Evolutionary conservation across 2,113 vertebrate species (phyloP).

Genomic region (Galemys pyrenaicus): DNA sequence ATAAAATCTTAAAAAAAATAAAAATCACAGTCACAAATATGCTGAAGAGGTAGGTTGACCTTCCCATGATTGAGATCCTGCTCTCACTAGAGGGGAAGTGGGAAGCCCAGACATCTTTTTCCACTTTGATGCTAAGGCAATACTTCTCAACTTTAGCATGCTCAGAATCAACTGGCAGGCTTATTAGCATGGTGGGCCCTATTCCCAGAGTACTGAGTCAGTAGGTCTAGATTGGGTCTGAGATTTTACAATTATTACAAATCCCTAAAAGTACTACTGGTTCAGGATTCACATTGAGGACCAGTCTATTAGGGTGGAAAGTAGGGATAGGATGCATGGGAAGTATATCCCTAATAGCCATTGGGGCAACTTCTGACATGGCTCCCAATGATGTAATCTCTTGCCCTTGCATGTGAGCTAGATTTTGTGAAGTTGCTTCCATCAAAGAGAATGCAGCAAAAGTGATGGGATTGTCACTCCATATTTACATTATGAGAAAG

Average conservation of each 20-base stretch:
- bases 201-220: background rate
- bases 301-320: background rate
- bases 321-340: background rate
- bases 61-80: background rate
- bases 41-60: background rate
- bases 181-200: background rate
- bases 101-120: background rate
- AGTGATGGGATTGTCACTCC: background rate
- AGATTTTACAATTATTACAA: background rate
- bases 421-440: background rate
- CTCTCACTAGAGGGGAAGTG: background rate
- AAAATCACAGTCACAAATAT: background rate
- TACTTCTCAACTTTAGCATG: background rate
- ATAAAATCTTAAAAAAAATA: too few species aligned
- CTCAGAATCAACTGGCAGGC: background rate
- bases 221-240: background rate
- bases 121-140: background rate
- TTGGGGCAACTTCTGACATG: background rate
- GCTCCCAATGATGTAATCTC: background rate
- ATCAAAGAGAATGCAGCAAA: conserved; percentile 4
- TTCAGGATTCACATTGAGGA: background rate
- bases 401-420: background rate
- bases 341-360: background rate
- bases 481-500: background rate
- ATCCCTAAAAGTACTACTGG: background rate